Base-by-base conservation (phyloP, 2,888 invertebrate genomes). In the Drosophila cognata region DNA sequence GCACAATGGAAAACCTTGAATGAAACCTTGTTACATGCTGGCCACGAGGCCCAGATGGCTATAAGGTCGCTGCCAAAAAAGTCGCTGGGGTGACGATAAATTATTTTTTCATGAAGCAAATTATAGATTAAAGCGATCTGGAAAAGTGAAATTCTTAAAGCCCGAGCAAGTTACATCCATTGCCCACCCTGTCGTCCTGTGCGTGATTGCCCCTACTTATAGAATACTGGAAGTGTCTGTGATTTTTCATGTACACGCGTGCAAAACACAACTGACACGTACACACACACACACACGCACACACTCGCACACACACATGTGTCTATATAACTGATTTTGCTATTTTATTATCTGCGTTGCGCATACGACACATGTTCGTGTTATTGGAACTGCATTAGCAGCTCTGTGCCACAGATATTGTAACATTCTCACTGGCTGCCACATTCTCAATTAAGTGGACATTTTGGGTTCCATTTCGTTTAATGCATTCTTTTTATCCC, bases 331-430 rank as follows among this genome's bases (percentile, higher is more conserved):
- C 10, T 10, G 41, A 41, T 75, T 62, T 31, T 56, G 16, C 21
- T 31, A 53, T 74, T 64, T 69, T 64, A 55, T 77, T 70, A 52
- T 59, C 38, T 61, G 53, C 59, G 57, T 81, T 74, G 68, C 78
- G 71, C 68, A 81, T 71, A 71, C 71, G 78, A 65, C 66, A 55
- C 68, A 51, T 77, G 33, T 61, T 10, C n/a, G 10, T 11, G 59
- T 63, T 59, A 41, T 58, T 60, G 57, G 69, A 87, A 84, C 75
- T 71, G 70, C 79, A 81, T 79, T 72, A 77, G 61, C 74, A 85
- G 88, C 82, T 79, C 77, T 74, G 48, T 68, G 60, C 60, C 70
- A 71, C 63, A 76, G 76, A 87, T 84, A 75, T 68, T 77, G 75
- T 81, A 74, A 88, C 59, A 52, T 56, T 50, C 52, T 35, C 46